Conservation (phyloP, 2,888 invertebrate species). For the Polydrusus tereticollis region DNA sequence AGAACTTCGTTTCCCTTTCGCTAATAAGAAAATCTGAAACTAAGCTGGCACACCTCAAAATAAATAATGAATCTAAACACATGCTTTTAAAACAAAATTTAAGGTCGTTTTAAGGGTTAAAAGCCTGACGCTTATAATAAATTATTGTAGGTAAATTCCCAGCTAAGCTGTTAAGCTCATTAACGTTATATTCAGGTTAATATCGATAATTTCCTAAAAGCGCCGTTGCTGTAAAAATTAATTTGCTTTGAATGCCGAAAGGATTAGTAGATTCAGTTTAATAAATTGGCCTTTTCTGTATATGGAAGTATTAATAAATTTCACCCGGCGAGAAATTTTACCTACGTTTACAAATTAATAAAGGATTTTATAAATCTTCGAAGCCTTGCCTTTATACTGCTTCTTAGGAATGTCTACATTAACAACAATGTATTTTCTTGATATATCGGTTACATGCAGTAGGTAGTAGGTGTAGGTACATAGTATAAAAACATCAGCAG, state of each 20-base stretch:
- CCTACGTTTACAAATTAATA: conserved; percentile 1
- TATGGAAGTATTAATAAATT: conserved; percentile 15
- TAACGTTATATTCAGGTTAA: conserved; percentile 46
- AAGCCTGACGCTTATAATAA: conserved; percentile 41
- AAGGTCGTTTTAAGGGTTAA: conserved; percentile 45
- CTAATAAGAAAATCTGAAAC: neutral
- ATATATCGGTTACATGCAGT: too few relatives aligned
- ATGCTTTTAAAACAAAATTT: conserved; percentile 37
- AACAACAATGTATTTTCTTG: too few relatives aligned
- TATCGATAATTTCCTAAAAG: conserved; percentile 44
- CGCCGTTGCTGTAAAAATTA: conserved; percentile 34
- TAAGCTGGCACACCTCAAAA: neutral
- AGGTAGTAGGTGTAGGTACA: too few relatives aligned
- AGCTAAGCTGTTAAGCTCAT: conserved; percentile 43
- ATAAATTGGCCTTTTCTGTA: conserved; percentile 9
- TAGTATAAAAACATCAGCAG: too few relatives aligned
- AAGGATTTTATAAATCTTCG: neutral
- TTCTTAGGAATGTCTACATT: too few relatives aligned
- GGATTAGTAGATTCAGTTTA: conserved; percentile 31
- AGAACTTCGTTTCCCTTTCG: neutral
- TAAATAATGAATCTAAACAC: conserved; percentile 11
- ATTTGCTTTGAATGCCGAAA: conserved; percentile 34
- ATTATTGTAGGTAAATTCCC: conserved; percentile 40
- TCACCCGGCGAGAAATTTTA: neutral
- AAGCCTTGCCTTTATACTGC: too few relatives aligned